Conservation (phyloP, 2,797 vertebrate genomes). For the Darevskia mixta region DNA sequence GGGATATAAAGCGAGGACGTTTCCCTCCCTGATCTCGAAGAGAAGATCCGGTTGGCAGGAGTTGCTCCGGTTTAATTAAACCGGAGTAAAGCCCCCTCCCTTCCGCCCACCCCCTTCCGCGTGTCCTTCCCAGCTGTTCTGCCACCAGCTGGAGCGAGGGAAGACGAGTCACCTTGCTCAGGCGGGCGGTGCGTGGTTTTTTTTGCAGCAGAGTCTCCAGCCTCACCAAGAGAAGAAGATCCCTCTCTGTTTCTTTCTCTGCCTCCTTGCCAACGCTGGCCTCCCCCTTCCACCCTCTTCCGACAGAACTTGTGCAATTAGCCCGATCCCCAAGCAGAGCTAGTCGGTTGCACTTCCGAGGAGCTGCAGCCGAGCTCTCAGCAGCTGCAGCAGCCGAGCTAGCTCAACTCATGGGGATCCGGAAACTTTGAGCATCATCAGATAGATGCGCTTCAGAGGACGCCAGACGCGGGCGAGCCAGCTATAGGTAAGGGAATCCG, state of each 20-base stretch:
- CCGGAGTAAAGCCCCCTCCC: background rate
- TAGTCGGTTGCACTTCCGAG: background rate
- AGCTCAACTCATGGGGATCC: constrained; percentile 19
- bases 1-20: too few relatives aligned
- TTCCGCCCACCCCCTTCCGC: too few relatives aligned
- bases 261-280: background rate
- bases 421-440: constrained; percentile 72
- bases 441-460: background rate
- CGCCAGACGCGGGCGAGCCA: background rate
- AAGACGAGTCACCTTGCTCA: constrained; percentile 36
- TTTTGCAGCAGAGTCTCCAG: background rate
- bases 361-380: constrained; percentile 30
- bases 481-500: constrained; percentile 48
- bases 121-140: background rate
- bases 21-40: too few relatives aligned
- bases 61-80: background rate
- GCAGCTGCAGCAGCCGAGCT: constrained; percentile 54
- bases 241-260: too few relatives aligned
- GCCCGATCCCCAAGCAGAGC: constrained; percentile 26
- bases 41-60: background rate
- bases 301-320: constrained; percentile 9
- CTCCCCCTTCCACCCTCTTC: background rate
- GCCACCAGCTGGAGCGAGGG: background rate
- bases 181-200: background rate
- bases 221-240: background rate